Evolutionary conservation across 2,888 invertebrate species (phyloP), one percentile per base, ranked within the genome.

Genomic region (Pinctada fucata): DNA sequence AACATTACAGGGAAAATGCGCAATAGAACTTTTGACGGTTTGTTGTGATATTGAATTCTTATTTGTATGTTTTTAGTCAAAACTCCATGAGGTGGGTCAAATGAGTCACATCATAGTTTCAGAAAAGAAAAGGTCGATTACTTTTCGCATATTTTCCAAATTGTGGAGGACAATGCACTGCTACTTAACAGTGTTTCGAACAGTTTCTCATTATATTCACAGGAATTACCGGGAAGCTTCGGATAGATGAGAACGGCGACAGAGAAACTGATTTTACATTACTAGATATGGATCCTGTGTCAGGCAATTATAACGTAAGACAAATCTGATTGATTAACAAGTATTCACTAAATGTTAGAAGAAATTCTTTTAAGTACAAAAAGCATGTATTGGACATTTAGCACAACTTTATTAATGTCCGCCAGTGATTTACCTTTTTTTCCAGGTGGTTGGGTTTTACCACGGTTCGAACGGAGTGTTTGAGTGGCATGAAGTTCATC

Each of bases 11-110:
- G 72, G 49, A 79, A 77, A 13, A 86, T 90, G 81, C 89, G 89
- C 88, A 86, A 88, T 71, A 76, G 87, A 52, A 88, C 86, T 10
- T 90, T 88, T 82, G 52, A 80, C 49, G 90, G 90, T 90, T 64
- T 75, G 79, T 52, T 31, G 63, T 48, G 31, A 31, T 31, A 31
- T 31, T 31, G 31, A 31, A 31, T 31, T 31, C 67, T 16, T 13
- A 8, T n/a, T 8, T 45, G 67, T 58, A 58, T n/a, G 63, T 58
- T 31, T 31, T 31, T 31, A 31, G 31, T 31, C 31, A 31, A 31
- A 5, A 31, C 45, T 52, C 0, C n/a, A 63, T 63, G 2, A 3
- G 13, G 3, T 58, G 13, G 1, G 63, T 50, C 16, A 6, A 6
- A 16, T 72, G 13, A 6, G 10, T 47, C 5, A 31, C 3, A 65